Conservation (phyloP, 2,888 invertebrate species). For the Leistus spinibarbis region DNA sequence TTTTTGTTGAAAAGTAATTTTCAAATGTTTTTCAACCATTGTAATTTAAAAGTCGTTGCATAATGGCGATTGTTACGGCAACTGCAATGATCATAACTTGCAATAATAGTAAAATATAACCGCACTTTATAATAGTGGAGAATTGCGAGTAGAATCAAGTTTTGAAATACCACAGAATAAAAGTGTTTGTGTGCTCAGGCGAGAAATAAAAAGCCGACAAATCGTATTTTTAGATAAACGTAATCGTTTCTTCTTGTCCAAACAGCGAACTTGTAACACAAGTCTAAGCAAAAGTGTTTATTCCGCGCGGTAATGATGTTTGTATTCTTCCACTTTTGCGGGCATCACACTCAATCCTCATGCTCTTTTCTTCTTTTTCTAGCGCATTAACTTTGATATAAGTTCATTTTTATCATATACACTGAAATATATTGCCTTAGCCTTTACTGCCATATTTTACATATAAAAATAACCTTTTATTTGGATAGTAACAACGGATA, state of each 20-base stretch:
- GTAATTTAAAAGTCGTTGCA: background rate
- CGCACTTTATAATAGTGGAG: background rate
- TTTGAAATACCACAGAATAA: background rate
- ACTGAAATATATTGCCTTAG: background rate
- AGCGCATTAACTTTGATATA: background rate
- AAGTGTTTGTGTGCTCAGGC: background rate
- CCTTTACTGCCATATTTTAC: too few species aligned
- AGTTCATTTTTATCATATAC: background rate
- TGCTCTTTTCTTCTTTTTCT: background rate
- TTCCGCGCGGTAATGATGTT: background rate
- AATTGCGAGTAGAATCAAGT: background rate
- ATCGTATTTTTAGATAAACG: background rate
- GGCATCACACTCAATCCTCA: background rate
- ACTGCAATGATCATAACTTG: background rate
- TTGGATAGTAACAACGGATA: too few species aligned
- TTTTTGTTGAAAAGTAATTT: background rate
- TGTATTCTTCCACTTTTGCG: background rate
- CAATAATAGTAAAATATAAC: background rate
- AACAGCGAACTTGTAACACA: background rate
- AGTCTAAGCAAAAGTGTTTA: background rate
- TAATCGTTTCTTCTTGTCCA: background rate
- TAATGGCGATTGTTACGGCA: background rate
- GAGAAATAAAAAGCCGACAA: too few species aligned
- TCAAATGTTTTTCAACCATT: background rate
- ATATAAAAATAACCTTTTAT: too few species aligned